Conservation (phyloP, 2,888 invertebrate species). For the Amphiduros pacificus region DNA sequence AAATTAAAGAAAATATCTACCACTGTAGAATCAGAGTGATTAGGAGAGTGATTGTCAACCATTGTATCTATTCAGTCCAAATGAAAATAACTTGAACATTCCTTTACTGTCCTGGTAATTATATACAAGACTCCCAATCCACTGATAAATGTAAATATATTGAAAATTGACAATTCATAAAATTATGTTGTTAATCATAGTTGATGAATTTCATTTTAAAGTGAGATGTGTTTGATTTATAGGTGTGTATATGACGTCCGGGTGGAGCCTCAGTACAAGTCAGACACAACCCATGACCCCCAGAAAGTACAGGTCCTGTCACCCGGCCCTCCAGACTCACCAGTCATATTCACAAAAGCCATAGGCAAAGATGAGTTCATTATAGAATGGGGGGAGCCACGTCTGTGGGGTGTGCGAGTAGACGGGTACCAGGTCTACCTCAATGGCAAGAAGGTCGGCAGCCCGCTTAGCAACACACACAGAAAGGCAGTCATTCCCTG, state of each 20-base stretch:
- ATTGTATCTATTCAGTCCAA: too few species aligned
- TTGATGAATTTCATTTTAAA: too few species aligned
- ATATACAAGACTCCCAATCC: too few species aligned
- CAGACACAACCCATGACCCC: slow-evolving; percentile 41
- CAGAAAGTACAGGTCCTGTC: slow-evolving; percentile 53
- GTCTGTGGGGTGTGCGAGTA: slow-evolving; percentile 50
- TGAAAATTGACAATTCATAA: too few species aligned
- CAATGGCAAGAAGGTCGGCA: slow-evolving; percentile 57
- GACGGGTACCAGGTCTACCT: slow-evolving; percentile 57
- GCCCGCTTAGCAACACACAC: slow-evolving; percentile 48
- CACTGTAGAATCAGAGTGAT: too few species aligned
- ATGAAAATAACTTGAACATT: too few species aligned
- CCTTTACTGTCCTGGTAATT: too few species aligned
- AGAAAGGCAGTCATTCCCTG: slow-evolving; percentile 57
- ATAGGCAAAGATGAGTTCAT: slow-evolving; percentile 52
- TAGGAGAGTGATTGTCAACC: too few species aligned
- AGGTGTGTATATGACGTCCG: slow-evolving; percentile 53
- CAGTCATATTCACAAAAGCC: slow-evolving; percentile 53
- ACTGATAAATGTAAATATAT: too few species aligned
- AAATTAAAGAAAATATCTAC: background rate
- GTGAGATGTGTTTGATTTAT: slow-evolving; percentile 12
- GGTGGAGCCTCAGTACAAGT: slow-evolving; percentile 49
- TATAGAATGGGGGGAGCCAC: slow-evolving; percentile 59
- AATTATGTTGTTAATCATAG: too few species aligned
- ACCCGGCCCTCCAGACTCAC: slow-evolving; percentile 57